Base-by-base conservation (phyloP, 2,888 invertebrate genomes). In the Quadroppia sp. region DNA sequence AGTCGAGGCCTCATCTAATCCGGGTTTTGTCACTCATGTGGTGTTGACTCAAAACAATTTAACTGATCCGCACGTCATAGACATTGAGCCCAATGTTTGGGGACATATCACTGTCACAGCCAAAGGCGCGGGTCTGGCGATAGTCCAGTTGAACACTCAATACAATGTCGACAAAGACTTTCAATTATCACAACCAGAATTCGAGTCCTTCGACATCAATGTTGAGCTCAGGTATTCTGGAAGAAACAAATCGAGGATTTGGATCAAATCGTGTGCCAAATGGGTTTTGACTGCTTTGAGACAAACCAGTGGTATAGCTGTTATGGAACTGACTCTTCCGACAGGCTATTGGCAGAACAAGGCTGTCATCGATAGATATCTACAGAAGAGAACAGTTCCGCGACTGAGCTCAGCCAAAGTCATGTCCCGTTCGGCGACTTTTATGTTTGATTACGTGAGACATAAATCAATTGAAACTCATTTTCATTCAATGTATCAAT, bases 81-180 rank as follows among this genome's bases (percentile, higher is more conserved):
- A 73, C 1, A 78, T 85, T 32, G 75, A 72, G 11, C 80, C 81
- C 7, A 79, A 81, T 69, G 84, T 85, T 1, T 86, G 84, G 83
- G 86, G 86, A 32, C 84, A 84, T 78, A 82, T 85, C n/a, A 82
- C 83, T 76, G 82, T 85, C 1, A 80, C 82, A 30, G 85, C 84
- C 4, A 81, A 82, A 78, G 87, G 86, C 56, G 82, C 84, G 7
- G 87, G 86, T 0, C 81, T 86, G 75, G 85, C 86, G 0, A 80
- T 86, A 42, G 81, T 86, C 48, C 86, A 86, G 80, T 78, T 86
- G 78, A 84, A 85, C 56, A 80, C 83, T 28, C 80, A 79, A 64
- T 84, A 82, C 76, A 83, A 83, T n/a, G 80, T 84, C 4, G 85
- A 84, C 76, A 80, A 80, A 76, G 81, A 81, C 25, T 80, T 80